phyloP scores from a whole-genome alignment of 64 coral and sea anemone genomes.

The Platygyra sinensis region DNA sequence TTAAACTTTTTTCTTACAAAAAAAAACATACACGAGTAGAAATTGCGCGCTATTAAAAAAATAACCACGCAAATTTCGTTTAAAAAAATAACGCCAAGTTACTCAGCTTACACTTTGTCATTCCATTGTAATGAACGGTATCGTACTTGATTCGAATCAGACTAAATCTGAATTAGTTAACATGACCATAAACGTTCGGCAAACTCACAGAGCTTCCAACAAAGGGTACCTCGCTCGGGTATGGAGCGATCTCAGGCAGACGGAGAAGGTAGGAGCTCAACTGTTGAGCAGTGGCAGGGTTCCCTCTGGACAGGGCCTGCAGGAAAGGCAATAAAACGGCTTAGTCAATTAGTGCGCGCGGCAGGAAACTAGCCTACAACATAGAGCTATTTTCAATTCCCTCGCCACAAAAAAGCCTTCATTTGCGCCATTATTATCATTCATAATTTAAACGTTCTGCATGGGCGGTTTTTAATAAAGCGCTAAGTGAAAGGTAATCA shows the following conservation, averaged over 20 bases:
- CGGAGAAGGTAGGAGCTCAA: constrained; percentile 76
- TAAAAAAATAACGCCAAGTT: constrained; percentile 47
- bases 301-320: constrained; percentile 53
- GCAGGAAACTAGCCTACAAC: constrained; percentile 24
- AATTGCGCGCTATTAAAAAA: background rate
- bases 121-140: constrained; percentile 93
- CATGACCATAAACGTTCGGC: constrained; percentile 57
- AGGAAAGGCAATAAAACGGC: constrained; percentile 39
- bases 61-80: background rate
- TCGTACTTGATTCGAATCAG: constrained; percentile 31
- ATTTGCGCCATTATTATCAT: constrained; percentile 46
- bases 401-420: constrained; percentile 41
- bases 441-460: constrained; percentile 46
- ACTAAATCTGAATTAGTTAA: constrained; percentile 52
- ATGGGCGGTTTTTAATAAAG: constrained; percentile 42
- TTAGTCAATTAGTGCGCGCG: constrained; percentile 41
- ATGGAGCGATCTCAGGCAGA: constrained; percentile 79
- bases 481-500: constrained; percentile 41
- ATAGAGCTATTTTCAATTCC: constrained; percentile 9
- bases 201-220: constrained; percentile 47
- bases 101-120: constrained; percentile 77
- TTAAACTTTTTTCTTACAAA: constrained; percentile 20
- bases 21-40: background rate
- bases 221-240: constrained; percentile 46
- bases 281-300: constrained; percentile 46